Base-by-base conservation (phyloP, 1,140 invertebrate genomes). In the Euglossa dilemma region DNA sequence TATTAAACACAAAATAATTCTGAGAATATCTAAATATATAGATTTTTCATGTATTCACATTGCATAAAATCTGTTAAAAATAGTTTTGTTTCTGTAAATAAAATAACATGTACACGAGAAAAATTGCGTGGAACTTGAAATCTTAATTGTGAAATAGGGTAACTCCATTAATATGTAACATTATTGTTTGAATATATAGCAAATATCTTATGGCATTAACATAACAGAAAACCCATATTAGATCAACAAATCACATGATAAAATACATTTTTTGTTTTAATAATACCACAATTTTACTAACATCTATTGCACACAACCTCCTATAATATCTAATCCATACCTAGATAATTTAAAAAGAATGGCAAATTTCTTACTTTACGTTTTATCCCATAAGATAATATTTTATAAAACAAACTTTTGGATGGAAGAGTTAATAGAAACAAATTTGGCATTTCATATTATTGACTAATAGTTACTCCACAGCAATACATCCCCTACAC, bases 51-150 rank as follows among this genome's bases (percentile, higher is more conserved):
- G 61, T 80, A 75, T 84, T 74, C 47, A 70, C 70, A 85, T 76
- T 59, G 25, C 18, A 56, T 89, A 85, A 83, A 66, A 72, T 86
- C 85, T 85, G 61, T 88, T 82, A 91, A 91, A 92, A 91, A 92
- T 91, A 92, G 71, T 87, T 84, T 61, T 79, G 84, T 85, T 88
- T 88, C 83, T 85, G 84, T 57, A 78, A 86, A 85, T 63, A 78
- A 85, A 88, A 64, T 84, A 89, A 67, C 47, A 61, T 3, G 52
- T 86, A 63, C 70, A 20, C 47, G 69, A 86, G 57, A 79, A 47
- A 77, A 64, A 85, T 87, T 54, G 43, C 57, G 66, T 81, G 69
- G 74, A 85, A 85, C 75, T 72, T 76, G 14, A 84, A 87, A 77
- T 84, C 70, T 80, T 73, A 77, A 86, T 61, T 47, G n/a, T 47